Base-by-base conservation (phyloP, 2,113 vertebrate genomes). In the Nibea coibor region DNA sequence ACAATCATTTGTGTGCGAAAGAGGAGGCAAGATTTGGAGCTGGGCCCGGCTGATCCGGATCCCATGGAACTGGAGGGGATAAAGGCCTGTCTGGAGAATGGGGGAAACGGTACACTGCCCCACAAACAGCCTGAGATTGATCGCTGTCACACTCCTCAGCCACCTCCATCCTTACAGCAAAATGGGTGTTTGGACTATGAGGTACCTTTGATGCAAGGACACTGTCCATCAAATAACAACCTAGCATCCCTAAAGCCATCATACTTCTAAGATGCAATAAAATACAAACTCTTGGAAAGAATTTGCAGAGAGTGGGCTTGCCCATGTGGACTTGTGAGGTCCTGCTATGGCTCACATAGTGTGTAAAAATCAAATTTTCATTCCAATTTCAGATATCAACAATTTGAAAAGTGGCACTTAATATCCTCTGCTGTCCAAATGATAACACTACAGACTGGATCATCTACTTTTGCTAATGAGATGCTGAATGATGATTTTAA, bases 51-150 rank as follows among this genome's bases (percentile, higher is more conserved):
- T 0, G 96, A 95, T 1, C 9, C 92, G 0, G 77, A 95, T 58
- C 95, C 96, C 0, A 86, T 96, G 89, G 96, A 97, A 83, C 84
- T 96, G 67, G 97, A 97, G 56, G 96, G 96, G 5, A 94, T 96
- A 24, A 97, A 97, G 83, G 75, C 93, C 16, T 94, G 95, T 35
- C 78, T 96, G 68, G 96, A 97, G 45, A 96, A 95, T 0, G 89
- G 94, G 64, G 96, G 94, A 26, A 96, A 95, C 0, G 87, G 94
- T 17, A 93, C 94, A 9, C 75, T 94, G 24, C 54, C 92, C 48
- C 73, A 83, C 59, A 97, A 96, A 84, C 90, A 88, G 58, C 85
- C 92, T 0, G 96, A 96, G 67, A 88, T 82, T 26, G 94, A 71
- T 50, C 90, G 63, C 31, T 87, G 86, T 67, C 89, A 0, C 70